Base-by-base conservation (phyloP, 1,140 invertebrate species). In the Saccostrea glomerata region DNA sequence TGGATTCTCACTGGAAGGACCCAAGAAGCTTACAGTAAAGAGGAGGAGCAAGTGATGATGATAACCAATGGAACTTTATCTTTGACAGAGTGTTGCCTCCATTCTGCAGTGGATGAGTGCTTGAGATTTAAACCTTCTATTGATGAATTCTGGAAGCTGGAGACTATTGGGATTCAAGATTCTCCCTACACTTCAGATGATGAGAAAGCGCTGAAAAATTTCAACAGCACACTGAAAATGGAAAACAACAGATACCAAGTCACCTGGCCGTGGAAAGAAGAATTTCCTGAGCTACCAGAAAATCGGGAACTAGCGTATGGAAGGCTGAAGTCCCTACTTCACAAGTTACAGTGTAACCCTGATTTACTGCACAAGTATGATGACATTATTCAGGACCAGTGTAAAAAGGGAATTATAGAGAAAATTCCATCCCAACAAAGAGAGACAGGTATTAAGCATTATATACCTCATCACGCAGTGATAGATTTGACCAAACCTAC, bases 91-190 rank as follows among this genome's bases (percentile, higher is more conserved):
- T 88, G 13, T 63, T 84, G 47, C 30, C 25, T 84, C 20, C 15
- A 40, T 54, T 40, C 83, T 23, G 30, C 17, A 25, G 40, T 83
- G 17, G 89, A 90, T 40, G 47, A n/a, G 15, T 63, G 30, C 12
- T 11, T 86, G 56, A 17, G n/a, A 25, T 25, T 13, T 1, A 82
- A 85, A 47, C 47, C 47, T 25, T 20, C 66, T 11, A 30, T 82
- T 25, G 55, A 60, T 54, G 73, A 88, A n/a, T 90, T 90, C 40
- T 90, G 87, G 84, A 88, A 90, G 20, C 70, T 90, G 12, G 89
- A 90, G 84, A 47, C 47, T 47, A 47, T 47, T 47, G 47, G 47
- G 47, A 47, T 88, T 11, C 83, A 12, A 7, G 87, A 90, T 58
- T 84, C 63, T 36, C 56, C 55, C 23, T 2, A 86, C 13, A 25